These are phyloP conservation scores for Agonopterix subpropinquella DNA, from an alignment of 2,888 invertebrate genomes.

Conservation along the genomic window DNA sequence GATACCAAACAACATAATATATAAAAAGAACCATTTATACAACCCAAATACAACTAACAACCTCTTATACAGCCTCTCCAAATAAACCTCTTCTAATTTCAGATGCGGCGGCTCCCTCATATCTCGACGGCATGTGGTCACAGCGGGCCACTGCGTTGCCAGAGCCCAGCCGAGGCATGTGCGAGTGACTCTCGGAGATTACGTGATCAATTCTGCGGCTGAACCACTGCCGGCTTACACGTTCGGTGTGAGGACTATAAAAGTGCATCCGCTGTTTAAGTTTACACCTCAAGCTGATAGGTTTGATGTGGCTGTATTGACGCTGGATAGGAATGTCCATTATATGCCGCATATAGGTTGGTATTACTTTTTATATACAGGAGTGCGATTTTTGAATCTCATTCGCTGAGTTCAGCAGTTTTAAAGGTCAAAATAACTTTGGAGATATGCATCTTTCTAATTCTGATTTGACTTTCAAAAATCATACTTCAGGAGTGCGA, in stretches of 20 bases:
- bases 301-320: slow-evolving; percentile 93
- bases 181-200: slow-evolving; percentile 93
- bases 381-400: no score
- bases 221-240: slow-evolving; percentile 94
- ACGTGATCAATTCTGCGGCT: slow-evolving; percentile 94
- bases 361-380: slow-evolving; percentile 15
- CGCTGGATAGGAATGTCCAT: slow-evolving; percentile 91
- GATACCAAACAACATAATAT: no score
- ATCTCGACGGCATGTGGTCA: slow-evolving; percentile 93
- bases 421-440: no score
- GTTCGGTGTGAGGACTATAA: slow-evolving; percentile 92
- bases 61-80: no score
- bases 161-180: slow-evolving; percentile 93
- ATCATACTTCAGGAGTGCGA: no score
- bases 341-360: slow-evolving; percentile 90
- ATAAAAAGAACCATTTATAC: no score
- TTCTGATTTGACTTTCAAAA: no score
- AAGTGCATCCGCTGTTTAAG: slow-evolving; percentile 84
- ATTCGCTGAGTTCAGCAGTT: no score
- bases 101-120: slow-evolving; percentile 95
- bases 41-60: no score
- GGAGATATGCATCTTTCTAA: no score
- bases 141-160: slow-evolving; percentile 96
- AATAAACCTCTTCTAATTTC: slow-evolving; percentile 21
- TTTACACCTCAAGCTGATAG: slow-evolving; percentile 95